Conservation (phyloP, 2,888 invertebrate species). For the Ecliptopera silaceata region DNA sequence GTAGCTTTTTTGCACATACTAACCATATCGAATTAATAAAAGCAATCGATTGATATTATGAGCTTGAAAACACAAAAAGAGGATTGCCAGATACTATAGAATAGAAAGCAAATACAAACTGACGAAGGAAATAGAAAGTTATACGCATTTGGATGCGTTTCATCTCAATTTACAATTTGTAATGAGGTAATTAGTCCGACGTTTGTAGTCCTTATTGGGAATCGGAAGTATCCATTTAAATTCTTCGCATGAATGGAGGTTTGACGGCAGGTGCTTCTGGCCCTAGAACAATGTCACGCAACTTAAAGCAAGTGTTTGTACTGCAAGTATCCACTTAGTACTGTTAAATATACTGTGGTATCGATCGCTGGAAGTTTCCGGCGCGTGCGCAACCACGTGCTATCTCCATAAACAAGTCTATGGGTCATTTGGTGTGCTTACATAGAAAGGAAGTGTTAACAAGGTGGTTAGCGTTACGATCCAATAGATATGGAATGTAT, state of each 20-base stretch:
- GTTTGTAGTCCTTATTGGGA: slow-evolving; percentile 21
- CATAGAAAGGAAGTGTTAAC: slow-evolving; percentile 52
- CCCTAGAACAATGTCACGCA: slow-evolving; percentile 52
- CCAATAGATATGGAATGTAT: background rate
- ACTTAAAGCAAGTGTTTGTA: slow-evolving; percentile 44
- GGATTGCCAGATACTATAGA: background rate
- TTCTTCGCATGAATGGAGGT: slow-evolving; percentile 53
- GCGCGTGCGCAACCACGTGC: slow-evolving; percentile 74
- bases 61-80: background rate
- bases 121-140: slow-evolving; percentile 23
- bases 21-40: background rate
- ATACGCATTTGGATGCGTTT: slow-evolving; percentile 25
- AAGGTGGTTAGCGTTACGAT: slow-evolving; percentile 3
- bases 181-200: slow-evolving; percentile 37
- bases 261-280: slow-evolving; percentile 48
- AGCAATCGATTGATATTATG: background rate
- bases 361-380: slow-evolving; percentile 50
- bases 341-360: slow-evolving; percentile 16
- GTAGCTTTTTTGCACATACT: background rate
- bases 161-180: slow-evolving; percentile 28
- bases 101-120: slow-evolving; percentile 15
- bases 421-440: slow-evolving; percentile 51
- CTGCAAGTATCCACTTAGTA: slow-evolving; percentile 24
- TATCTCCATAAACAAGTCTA: slow-evolving; percentile 49
- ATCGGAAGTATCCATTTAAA: slow-evolving; percentile 46